Evolutionary conservation across 1,140 invertebrate genomes (phyloP).

Genomic region (Ostrea edulis): DNA sequence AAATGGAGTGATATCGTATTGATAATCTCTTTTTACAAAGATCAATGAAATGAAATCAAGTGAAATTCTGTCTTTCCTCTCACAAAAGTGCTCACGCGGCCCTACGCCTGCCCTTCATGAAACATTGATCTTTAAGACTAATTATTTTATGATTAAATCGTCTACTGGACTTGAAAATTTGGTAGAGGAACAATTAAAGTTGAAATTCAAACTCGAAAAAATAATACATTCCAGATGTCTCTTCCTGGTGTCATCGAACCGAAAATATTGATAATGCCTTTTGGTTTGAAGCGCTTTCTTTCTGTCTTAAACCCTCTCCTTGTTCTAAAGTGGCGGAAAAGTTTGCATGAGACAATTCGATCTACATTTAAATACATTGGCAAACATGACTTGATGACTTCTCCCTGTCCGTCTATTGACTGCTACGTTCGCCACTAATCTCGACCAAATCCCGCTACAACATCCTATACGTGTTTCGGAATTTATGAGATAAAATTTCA

Average conservation of each 20-base stretch:
- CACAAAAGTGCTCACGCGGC: neutral
- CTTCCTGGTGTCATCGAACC: neutral
- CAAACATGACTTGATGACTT: constrained; percentile 1
- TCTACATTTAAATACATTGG: constrained; percentile 8
- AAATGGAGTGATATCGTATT: neutral
- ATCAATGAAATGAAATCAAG: constrained; percentile 9
- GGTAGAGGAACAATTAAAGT: neutral
- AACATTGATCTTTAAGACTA: constrained; percentile 5
- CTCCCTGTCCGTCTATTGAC: neutral
- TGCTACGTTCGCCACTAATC: neutral
- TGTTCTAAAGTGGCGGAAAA: neutral
- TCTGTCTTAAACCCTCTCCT: neutral
- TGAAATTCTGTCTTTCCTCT: neutral
- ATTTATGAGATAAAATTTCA: constrained; percentile 26
- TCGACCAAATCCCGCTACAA: neutral
- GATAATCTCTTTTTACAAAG: neutral
- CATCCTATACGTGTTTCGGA: neutral
- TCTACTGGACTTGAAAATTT: constrained; percentile 28
- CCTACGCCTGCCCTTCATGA: neutral
- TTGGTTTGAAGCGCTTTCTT: neutral
- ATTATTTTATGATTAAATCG: constrained; percentile 19
- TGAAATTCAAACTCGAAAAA: neutral
- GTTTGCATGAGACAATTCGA: neutral
- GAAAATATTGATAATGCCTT: neutral
- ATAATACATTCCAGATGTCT: neutral